phyloP scores from a whole-genome alignment of 2,797 vertebrate species.

The Centropyge bicolor region DNA sequence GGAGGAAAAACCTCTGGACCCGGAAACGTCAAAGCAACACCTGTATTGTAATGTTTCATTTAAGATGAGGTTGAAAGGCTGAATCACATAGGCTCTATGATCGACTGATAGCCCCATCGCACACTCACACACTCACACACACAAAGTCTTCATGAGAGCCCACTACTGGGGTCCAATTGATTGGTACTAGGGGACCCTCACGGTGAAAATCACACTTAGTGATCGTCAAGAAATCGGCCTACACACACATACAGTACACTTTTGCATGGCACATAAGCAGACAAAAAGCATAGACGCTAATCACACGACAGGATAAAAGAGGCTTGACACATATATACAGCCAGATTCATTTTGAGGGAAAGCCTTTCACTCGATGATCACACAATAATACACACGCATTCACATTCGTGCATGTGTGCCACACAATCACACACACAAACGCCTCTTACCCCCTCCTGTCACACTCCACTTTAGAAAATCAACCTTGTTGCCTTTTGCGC shows the following conservation, averaged over 20 bases:
- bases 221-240: slow-evolving; percentile 55
- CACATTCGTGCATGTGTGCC: not conserved
- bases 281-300: not conserved
- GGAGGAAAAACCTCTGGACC: not conserved
- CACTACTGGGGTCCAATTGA: slow-evolving; percentile 66
- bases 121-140: slow-evolving; percentile 22
- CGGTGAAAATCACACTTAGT: slow-evolving; percentile 64
- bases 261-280: not conserved
- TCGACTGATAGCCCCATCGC: slow-evolving; percentile 50
- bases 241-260: slow-evolving; percentile 12
- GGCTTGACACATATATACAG: not conserved
- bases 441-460: slow-evolving; percentile 50
- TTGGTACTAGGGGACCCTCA: slow-evolving; percentile 53
- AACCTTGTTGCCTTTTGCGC: slow-evolving; percentile 62
- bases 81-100: not conserved
- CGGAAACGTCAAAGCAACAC: not conserved
- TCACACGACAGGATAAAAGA: not conserved
- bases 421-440: too few species aligned
- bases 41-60: slow-evolving; percentile 14
- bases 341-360: not conserved
- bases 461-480: slow-evolving; percentile 69
- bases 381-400: slow-evolving; percentile 37
- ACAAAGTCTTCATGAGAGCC: slow-evolving; percentile 22
- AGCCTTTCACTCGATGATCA: slow-evolving; percentile 15
- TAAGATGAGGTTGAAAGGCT: slow-evolving; percentile 5